A percentile compares a stretch with the other conserved stretches of the same genome.
Conservation (phyloP, 2,888 invertebrate genomes). For the Mechanitis messenoides region DNA sequence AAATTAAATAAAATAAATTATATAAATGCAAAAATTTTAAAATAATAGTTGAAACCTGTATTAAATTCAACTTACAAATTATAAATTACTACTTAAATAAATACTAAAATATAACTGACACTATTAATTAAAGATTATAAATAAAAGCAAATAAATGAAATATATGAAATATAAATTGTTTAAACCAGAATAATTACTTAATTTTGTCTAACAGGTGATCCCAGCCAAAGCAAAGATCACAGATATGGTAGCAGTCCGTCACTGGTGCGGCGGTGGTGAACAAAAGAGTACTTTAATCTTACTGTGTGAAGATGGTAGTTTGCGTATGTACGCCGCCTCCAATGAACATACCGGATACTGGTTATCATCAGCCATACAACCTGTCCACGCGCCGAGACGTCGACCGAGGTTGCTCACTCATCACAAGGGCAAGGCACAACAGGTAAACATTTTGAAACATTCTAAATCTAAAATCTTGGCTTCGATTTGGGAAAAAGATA, state of each 20-base stretch:
- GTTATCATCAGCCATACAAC: slow-evolving; percentile 78
- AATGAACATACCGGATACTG: slow-evolving; percentile 85
- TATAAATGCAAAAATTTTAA: no score
- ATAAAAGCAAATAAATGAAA: no score
- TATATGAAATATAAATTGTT: no score
- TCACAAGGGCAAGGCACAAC: slow-evolving; percentile 59
- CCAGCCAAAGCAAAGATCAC: slow-evolving; percentile 96
- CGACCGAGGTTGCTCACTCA: slow-evolving; percentile 48
- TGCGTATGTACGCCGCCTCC: slow-evolving; percentile 94
- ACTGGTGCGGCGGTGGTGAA: slow-evolving; percentile 86
- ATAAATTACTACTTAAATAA: no score
- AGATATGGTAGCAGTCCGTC: slow-evolving; percentile 96
- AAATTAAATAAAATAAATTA: no score
- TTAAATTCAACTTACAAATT: no score
- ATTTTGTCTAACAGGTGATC: slow-evolving; percentile 61
- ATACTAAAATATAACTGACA: no score
- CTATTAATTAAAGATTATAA: no score
- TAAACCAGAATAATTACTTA: no score
- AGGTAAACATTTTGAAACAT: slow-evolving; percentile 38
- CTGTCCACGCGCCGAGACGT: slow-evolving; percentile 61
- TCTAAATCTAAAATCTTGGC: background rate
- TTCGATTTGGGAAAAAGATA: background rate
- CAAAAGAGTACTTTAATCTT: slow-evolving; percentile 93
- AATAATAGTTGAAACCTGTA: no score
- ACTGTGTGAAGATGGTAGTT: slow-evolving; percentile 96